Base-by-base conservation (phyloP, 2,113 vertebrate species). In the Bambusicola thoracicus region DNA sequence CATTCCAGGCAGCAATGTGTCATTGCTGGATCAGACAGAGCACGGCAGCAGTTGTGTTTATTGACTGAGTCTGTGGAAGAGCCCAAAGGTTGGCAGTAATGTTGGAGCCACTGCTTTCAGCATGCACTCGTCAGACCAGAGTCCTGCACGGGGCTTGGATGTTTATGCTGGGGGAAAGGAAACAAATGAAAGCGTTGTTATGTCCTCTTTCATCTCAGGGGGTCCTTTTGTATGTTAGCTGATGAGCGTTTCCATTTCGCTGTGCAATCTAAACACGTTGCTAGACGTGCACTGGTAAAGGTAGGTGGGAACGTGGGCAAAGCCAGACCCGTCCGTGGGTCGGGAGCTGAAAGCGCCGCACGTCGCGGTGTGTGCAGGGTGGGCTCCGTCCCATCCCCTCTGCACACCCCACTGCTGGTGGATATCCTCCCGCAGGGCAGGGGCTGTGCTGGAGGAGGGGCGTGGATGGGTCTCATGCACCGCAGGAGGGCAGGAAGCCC, bases 341-440 rank as follows among this genome's bases (percentile, higher is more conserved):
- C 2, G 15, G 67, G 13, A 7, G 32, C 15, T 32, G 9, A 6
- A 5, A 85, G 22, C 2, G 6, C 12, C 0, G 13, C 0, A 2
- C 8, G 4, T 29, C n/a, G 74, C 32, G 8, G 29, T 0, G 22
- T 4, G 2, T 1, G 0, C 5, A 0, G 36, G 49, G 55, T 14
- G 32, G 6, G 0, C 20, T 7, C 4, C 4, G 8, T 32, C 49
- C 30, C 30, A 6, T 29, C 9, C 30, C 7, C 2, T 1, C 65
- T 3, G 2, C 7, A 48, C 46, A 9, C 1, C n/a, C 76, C 83
- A 1, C 15, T 32, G 78, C 63, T 5, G 11, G 53, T 66, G 87
- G 34, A 4, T 3, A 3, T 29, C 3, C 1, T 34, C 25, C 20
- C 59, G 5, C 7, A 3, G 25, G 46, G 25, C 13, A 4, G 24